Base-by-base conservation (phyloP, 2,888 invertebrate genomes). In the Rutpela maculata region DNA sequence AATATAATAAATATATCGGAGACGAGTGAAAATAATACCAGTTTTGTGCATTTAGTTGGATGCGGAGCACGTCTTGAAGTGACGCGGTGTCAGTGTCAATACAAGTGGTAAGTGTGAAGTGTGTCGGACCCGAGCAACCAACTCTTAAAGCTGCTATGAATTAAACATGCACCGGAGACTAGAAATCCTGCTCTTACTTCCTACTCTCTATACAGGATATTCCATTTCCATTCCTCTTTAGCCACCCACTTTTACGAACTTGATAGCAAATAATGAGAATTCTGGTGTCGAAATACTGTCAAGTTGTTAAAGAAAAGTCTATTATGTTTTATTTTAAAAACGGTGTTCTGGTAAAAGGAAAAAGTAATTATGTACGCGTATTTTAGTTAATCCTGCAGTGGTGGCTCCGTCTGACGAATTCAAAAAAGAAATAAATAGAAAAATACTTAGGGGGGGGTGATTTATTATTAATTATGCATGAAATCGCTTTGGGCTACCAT, bases 131-230 rank as follows among this genome's bases (percentile, higher is more conserved):
- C 65, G 66, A 66, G 56, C 56, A 73, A 22, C 68, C 74, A 77
- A 73, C 78, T 78, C 66, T 70, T 73, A 75, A 68, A 75, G 43
- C 75, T 60, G 63, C 73, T 63, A 78, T 78, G 78, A 78, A 78
- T 78, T 78, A 78, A 78, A 78, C 75, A 78, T 78, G 68, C 71
- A 75, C 57, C 63, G 67, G 59, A 43, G 60, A 60, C 69, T 50
- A 56, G 67, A 62, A 62, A 74, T 68, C 17, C 66, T 43, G 38
- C 66, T 31, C 59, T 69, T 59, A 60, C 10, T 31, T 35, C 73
- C 38, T 38, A 60, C 38, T 57, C 38, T 57, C 60, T 18, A 65
- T 66, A 57, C 43, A 26, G 66, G 74, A 66, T 65, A 22, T 59
- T 66, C 43, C 57, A 31, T 72, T 72, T 63, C 35, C 50, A 72